A percentile compares a stretch with the other conserved stretches of the same genome.
Evolutionary conservation across 2,113 vertebrate genomes (phyloP).

Genomic region (Elanus axillaris): DNA sequence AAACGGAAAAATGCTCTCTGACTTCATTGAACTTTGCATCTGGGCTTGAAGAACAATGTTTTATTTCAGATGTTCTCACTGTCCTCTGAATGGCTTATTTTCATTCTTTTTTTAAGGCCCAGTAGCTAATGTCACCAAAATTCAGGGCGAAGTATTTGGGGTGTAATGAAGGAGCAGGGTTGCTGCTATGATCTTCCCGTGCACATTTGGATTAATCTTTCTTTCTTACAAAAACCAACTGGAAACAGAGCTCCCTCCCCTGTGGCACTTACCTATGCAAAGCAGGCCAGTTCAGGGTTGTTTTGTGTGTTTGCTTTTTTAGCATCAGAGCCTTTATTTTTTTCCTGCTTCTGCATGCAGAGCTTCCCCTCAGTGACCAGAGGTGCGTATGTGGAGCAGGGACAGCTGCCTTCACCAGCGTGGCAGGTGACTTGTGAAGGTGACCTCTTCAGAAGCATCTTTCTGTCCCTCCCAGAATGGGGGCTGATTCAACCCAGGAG

Average conservation of each 20-base stretch:
- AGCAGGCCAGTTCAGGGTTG: background rate
- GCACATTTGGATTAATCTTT: background rate
- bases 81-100: background rate
- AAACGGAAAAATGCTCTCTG: background rate
- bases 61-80: background rate
- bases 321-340: background rate
- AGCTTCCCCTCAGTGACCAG: background rate
- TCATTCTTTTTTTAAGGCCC: background rate
- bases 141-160: background rate
- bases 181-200: background rate
- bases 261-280: background rate
- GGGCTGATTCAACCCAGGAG: background rate
- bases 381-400: background rate
- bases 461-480: background rate
- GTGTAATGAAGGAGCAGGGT: background rate
- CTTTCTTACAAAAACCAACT: background rate
- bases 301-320: background rate
- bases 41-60: background rate
- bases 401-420: background rate
- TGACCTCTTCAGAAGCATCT: background rate
- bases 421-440: background rate
- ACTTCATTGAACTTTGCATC: background rate
- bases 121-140: background rate
- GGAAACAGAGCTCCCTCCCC: background rate
- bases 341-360: background rate